Evolutionary conservation across 2,113 vertebrate genomes (phyloP).

Genomic region (Muscicapa adusta): DNA sequence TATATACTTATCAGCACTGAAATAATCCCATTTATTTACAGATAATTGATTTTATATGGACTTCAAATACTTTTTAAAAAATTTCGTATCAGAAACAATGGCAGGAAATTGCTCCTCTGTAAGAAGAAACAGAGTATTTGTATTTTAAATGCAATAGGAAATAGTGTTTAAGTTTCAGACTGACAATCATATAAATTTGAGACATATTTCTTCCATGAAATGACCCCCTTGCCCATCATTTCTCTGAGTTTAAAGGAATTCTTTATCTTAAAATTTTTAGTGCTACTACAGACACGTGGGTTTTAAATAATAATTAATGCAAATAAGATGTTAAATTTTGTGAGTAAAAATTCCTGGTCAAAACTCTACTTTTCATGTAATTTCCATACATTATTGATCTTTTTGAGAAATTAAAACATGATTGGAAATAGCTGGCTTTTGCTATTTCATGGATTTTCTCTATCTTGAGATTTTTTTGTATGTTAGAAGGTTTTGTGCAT

Average conservation of each 20-base stretch:
- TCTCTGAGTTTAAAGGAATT: neutral
- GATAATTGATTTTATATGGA: neutral
- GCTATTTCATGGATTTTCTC: neutral
- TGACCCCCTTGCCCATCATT: neutral
- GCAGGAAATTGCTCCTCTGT: neutral
- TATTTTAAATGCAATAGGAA: neutral
- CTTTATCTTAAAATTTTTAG: neutral
- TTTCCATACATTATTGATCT: neutral
- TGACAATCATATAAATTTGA: neutral
- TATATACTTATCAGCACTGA: neutral
- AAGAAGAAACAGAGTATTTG: neutral
- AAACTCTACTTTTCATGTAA: neutral
- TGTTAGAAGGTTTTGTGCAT: neutral
- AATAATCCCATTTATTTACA: neutral
- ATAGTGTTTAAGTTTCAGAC: neutral
- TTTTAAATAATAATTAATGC: neutral
- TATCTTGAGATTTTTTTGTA: neutral
- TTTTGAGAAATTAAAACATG: neutral
- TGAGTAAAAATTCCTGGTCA: neutral
- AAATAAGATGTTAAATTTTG: neutral
- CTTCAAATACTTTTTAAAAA: neutral
- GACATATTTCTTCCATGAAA: neutral
- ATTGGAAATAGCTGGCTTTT: neutral
- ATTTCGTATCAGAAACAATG: neutral
- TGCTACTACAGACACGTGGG: accelerated